Base-by-base conservation (phyloP, 2,888 invertebrate genomes). In the Hofmannophila pseudospretella region DNA sequence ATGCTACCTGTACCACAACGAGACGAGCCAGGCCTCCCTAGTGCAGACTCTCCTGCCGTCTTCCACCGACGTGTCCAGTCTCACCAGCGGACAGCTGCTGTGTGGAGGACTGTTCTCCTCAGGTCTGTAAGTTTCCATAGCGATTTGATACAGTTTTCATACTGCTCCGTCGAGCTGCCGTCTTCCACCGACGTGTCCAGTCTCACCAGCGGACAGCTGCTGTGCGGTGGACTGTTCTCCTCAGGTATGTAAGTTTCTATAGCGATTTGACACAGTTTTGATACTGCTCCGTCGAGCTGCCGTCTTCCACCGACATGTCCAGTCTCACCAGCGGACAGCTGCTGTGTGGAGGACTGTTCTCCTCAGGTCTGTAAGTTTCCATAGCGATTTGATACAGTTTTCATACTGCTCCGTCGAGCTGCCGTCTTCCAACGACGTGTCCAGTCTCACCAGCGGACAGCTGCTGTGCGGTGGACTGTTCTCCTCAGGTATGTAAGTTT, bases 1-100 rank as follows among this genome's bases (percentile, higher is more conserved):
- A 85, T 97, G 97, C 69, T 99, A 95, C 72, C 86, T 99, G 5
- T 96, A 94, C 72, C 96, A 94, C 78, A 99, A 99, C 73, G 95
- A 96, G 67, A 89, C 91, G 16, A 95, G 95, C 2, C 97, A 98
- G 72, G 92, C 92, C 1, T 91, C 93, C 51, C 90, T 99, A 1
- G 93, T 99, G 1, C 95, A 96, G 66, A 98, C 98, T 0, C 88
- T 99, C 0, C 84, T 99, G 8, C 99, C 99, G 0, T 94, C 96
- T 1, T 91, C 94, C 16, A 89, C 93, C 0, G 96, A 95, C 63
- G 92, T 90, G 4, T 88, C 91, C 0, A 88, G 89, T 3, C 73
- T 94, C 9, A 93, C 93, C 5, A 92, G 91, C 33, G 97, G 99
- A 0, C 98, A 98, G 77, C 84, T 98, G 12, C 87, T 99, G 7